Base-by-base conservation (phyloP, 2,797 vertebrate genomes). In the Cossypha polioptera region DNA sequence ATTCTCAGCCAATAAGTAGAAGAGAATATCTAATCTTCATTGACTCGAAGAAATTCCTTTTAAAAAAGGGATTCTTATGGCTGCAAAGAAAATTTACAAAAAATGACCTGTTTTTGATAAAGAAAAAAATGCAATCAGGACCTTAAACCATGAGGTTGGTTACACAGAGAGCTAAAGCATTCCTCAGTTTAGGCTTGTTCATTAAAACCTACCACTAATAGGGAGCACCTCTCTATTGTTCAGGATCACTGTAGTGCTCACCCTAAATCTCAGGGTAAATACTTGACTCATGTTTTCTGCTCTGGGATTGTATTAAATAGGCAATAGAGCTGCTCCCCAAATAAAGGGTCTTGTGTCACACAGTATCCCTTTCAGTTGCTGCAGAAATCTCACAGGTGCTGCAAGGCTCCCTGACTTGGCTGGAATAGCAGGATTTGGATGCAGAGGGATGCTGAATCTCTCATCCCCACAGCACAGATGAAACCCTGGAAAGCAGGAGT, bases 191-290 rank as follows among this genome's bases (percentile, higher is more conserved):
- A 63, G 50, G 13, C n/a, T 69, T 79, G 53, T 48, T 92, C 47
- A 65, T 84, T 87, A 71, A 85, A 81, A 53, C 11, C 28, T 73
- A 53, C 18, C 10, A 5, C 55, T 76, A 73, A 57, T 2, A 71
- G 35, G 55, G 31, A 83, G 25, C 51, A 31, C 28, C 42, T 48
- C 45, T 14, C 6, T 78, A 58, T 77, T 91, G 50, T 66, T 89
- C 61, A 75, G 91, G 78, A 80, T 85, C 63, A 11, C 57, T 89
- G 36, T 13, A 40, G 36, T 25, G 35, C 76, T 76, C 86, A 54
- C 71, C 57, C 75, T 82, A 82, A 92, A 89, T 82, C 89, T 89
- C 78, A 63, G 36, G 48, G 84, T 91, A 95, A 94, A 89, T 62
- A 69, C 19, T 78, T 16, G 20, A 51, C 59, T 69, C 40, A 24